Conservation (phyloP, 1,140 invertebrate genomes). For the Anadara kagoshimensis region DNA sequence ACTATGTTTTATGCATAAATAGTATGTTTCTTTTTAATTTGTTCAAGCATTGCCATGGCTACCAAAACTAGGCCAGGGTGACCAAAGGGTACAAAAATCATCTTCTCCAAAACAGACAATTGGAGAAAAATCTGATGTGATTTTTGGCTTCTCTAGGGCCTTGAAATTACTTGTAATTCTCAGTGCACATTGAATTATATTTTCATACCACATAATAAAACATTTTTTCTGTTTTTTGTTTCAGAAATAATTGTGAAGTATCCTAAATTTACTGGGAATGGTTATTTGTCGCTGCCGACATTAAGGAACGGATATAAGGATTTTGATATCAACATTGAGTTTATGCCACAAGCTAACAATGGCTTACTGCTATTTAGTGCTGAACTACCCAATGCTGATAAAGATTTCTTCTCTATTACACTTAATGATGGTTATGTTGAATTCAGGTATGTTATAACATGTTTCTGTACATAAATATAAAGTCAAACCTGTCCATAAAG, state of each 20-base stretch:
- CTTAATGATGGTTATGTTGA: conserved; percentile 91
- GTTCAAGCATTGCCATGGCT: too few relatives aligned
- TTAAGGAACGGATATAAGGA: conserved; percentile 74
- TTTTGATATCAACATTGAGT: conserved; percentile 81
- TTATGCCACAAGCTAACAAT: conserved; percentile 84
- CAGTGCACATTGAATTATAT: too few relatives aligned
- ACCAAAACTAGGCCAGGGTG: too few relatives aligned
- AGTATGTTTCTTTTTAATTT: too few relatives aligned
- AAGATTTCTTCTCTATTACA: conserved; percentile 90
- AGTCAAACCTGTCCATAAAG: too few relatives aligned
- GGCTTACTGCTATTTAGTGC: conserved; percentile 90
- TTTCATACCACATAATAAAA: background rate
- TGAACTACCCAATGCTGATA: conserved; percentile 90
- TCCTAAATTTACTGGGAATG: conserved; percentile 86
- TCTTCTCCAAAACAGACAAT: too few relatives aligned
- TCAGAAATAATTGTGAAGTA: conserved; percentile 82
- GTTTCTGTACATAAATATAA: too few relatives aligned
- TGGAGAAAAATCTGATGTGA: too few relatives aligned
- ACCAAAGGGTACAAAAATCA: too few relatives aligned
- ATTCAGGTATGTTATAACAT: conserved; percentile 83
- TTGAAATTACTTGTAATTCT: too few relatives aligned
- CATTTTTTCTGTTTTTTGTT: conserved; percentile 25
- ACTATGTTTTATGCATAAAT: too few relatives aligned
- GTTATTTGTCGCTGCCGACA: conserved; percentile 74
- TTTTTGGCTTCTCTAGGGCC: too few relatives aligned